Evolutionary conservation across 2,797 vertebrate genomes (phyloP).

Genomic region (Heliangelus exortis): DNA sequence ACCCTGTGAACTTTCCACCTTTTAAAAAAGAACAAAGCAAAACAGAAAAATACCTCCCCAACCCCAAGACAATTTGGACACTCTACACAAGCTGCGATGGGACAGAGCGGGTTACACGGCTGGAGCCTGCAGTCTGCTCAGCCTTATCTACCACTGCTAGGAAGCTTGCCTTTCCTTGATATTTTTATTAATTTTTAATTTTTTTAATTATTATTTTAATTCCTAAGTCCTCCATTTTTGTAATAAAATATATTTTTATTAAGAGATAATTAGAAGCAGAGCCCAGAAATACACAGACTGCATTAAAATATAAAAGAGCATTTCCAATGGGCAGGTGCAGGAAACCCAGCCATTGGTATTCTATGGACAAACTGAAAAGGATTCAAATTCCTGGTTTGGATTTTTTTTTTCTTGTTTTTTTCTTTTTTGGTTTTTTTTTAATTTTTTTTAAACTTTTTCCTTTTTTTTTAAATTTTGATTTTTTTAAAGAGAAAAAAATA

Average conservation of each 20-base stretch:
- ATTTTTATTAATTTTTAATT: neutral
- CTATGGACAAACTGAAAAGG: conserved; percentile 70
- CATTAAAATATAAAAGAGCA: conserved; percentile 77
- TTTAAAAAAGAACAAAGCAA: neutral
- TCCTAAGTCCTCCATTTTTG: conserved; percentile 68
- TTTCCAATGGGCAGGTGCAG: conserved; percentile 61
- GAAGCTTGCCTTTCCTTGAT: conserved; percentile 5
- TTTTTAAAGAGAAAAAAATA: conserved; percentile 20
- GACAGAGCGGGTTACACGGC: conserved; percentile 58
- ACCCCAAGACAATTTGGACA: neutral
- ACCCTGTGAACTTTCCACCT: conserved; percentile 55
- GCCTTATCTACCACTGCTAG: conserved; percentile 58
- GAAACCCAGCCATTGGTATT: conserved; percentile 48
- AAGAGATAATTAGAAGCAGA: conserved; percentile 80
- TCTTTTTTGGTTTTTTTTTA: neutral
- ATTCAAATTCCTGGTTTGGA: conserved; percentile 57
- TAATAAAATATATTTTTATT: conserved; percentile 83
- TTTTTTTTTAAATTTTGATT: neutral
- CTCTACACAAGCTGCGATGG: conserved; percentile 59
- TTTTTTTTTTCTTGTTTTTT: neutral
- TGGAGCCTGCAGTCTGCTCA: conserved; percentile 60
- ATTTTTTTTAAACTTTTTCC: too few relatives aligned
- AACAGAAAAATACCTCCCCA: neutral
- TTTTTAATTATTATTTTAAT: conserved; percentile 40
- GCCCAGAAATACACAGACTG: conserved; percentile 78